Percentiles rank a stretch among this genome's conserved stretches.
Evolutionary conservation across 2,113 vertebrate genomes (phyloP).

Genomic region (Emberiza fucata): DNA sequence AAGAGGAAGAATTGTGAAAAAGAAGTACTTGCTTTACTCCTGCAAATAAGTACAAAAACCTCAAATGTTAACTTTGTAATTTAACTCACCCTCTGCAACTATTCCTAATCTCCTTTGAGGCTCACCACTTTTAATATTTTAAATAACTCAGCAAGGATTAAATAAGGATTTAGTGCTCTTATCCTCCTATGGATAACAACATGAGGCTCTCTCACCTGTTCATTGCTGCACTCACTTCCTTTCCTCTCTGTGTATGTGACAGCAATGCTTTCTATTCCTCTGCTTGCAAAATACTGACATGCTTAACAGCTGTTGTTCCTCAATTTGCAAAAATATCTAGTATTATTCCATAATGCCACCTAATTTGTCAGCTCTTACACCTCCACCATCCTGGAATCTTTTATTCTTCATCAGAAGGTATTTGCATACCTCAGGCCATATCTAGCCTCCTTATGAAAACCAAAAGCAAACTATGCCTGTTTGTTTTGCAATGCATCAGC

Average conservation of each 20-base stretch:
- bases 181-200: not conserved
- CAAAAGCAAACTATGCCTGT: not conserved
- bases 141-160: constrained; percentile 56
- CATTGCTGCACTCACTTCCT: not conserved
- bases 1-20: not conserved
- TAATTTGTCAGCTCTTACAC: constrained; percentile 16
- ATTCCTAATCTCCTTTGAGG: constrained; percentile 21
- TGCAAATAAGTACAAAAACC: not conserved
- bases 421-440: not conserved
- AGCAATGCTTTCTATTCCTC: not conserved
- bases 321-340: constrained; percentile 25
- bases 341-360: not conserved
- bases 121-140: constrained; percentile 53
- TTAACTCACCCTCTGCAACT: constrained; percentile 2
- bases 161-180: constrained; percentile 45
- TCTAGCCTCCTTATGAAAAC: not conserved
- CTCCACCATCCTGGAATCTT: constrained; percentile 1
- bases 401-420: not conserved
- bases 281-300: not conserved
- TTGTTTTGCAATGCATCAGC: not conserved
- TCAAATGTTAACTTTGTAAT: not conserved
- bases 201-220: not conserved
- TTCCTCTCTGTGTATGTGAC: not conserved
- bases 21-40: not conserved
- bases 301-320: constrained; percentile 19